Conservation (phyloP, 2,797 vertebrate species). For the Tokudaia muenninki region DNA sequence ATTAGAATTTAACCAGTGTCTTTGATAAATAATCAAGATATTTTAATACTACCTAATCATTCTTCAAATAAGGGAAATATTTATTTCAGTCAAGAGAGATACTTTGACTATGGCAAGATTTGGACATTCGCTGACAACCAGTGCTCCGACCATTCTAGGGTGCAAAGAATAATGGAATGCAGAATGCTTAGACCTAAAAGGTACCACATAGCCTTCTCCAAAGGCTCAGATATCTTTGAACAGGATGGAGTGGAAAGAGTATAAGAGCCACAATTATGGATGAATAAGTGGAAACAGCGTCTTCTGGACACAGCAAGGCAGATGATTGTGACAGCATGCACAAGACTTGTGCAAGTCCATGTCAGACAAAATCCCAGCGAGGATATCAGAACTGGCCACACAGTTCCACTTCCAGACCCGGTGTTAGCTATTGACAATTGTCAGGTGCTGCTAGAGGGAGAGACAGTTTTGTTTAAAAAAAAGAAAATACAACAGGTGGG, state of each 20-base stretch:
- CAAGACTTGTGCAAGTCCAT: background rate
- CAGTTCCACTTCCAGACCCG: too few relatives aligned
- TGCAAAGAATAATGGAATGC: background rate
- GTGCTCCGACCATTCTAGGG: background rate
- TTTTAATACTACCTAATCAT: background rate
- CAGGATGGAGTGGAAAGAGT: background rate
- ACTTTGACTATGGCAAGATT: background rate
- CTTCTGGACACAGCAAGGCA: background rate
- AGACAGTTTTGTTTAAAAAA: background rate
- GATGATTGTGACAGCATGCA: too few relatives aligned
- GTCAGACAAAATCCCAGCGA: background rate
- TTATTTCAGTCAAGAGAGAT: background rate
- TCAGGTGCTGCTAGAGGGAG: too few relatives aligned
- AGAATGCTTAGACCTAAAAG: background rate
- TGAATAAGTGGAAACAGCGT: too few relatives aligned
- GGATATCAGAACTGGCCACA: too few relatives aligned
- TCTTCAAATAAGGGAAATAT: background rate
- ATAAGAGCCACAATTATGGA: too few relatives aligned
- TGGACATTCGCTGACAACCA: background rate
- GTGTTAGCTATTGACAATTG: background rate
- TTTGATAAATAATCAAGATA: conserved; percentile 11
- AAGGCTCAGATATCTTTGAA: background rate
- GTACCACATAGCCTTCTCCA: background rate
- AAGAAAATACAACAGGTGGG: background rate
- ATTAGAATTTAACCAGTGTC: background rate